phyloP scores from a whole-genome alignment of 2,113 vertebrate species.

The Eretmochelys imbricata region DNA sequence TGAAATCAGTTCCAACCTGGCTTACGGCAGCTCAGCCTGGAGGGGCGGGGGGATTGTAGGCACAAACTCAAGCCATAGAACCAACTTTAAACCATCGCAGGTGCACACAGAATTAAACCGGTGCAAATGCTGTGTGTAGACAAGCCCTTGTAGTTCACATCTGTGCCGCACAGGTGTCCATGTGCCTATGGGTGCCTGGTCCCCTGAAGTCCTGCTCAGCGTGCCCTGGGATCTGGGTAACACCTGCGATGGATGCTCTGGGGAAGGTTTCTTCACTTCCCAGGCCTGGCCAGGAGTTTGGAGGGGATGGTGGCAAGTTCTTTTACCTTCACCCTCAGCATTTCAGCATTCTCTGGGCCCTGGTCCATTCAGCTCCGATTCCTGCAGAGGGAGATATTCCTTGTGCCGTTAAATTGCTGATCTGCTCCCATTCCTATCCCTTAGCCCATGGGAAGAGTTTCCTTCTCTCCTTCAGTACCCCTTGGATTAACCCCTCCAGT shows the following conservation, averaged over 20 bases:
- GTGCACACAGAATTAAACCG: background rate
- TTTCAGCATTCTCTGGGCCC: background rate
- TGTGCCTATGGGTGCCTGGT: background rate
- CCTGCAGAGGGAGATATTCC: background rate
- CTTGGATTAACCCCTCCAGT: background rate
- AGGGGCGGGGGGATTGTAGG: background rate
- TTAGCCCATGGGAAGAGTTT: background rate
- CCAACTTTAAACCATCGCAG: background rate
- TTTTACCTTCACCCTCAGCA: background rate
- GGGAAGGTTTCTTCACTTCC: background rate
- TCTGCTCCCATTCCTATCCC: background rate
- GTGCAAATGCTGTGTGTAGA: background rate
- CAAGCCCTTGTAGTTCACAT: background rate
- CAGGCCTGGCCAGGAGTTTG: background rate
- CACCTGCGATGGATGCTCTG: background rate
- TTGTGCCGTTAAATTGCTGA: background rate
- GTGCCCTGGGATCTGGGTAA: background rate
- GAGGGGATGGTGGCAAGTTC: background rate
- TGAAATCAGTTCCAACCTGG: background rate
- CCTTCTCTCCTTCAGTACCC: background rate
- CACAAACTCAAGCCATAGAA: background rate
- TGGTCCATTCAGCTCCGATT: background rate
- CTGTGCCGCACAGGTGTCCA: background rate
- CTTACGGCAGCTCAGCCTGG: background rate
- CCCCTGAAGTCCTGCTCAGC: background rate